Percentiles rank a stretch among this genome's conserved stretches.
phyloP scores from a whole-genome alignment of 2,888 invertebrate genomes.

The Xestoiulus laeticollis region DNA sequence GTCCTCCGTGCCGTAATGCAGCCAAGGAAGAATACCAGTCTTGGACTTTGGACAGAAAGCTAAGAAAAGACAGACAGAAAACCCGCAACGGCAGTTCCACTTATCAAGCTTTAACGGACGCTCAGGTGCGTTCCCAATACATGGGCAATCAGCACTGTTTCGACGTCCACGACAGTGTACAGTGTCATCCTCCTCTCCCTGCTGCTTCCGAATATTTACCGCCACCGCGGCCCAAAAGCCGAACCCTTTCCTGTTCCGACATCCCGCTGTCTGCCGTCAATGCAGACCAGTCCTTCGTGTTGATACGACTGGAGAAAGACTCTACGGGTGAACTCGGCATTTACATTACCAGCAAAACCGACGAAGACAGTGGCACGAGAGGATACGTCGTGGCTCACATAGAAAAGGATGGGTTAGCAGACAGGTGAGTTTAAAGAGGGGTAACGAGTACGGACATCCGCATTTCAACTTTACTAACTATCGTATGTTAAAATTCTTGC shows the following conservation, averaged over 20 bases:
- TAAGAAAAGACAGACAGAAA: conserved; percentile 48
- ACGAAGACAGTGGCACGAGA: conserved; percentile 53
- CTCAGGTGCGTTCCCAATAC: conserved; percentile 14
- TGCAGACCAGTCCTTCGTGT: conserved; percentile 36
- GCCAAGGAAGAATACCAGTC: conserved; percentile 41
- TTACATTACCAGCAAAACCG: conserved; percentile 73
- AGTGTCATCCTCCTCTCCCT: background rate
- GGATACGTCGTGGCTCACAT: conserved; percentile 63
- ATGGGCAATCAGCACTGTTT: background rate
- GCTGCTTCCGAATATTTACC: background rate
- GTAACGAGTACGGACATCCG: too few relatives aligned
- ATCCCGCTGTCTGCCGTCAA: conserved; percentile 23
- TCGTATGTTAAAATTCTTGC: conserved; percentile 53
- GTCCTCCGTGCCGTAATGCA: background rate
- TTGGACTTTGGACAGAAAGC: conserved; percentile 55
- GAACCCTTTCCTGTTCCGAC: conserved; percentile 49
- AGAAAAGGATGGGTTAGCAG: conserved; percentile 73
- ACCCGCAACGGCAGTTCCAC: conserved; percentile 57
- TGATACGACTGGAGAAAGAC: conserved; percentile 73
- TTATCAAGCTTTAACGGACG: conserved; percentile 51
- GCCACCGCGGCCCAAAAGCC: conserved; percentile 14
- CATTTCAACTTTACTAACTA: too few relatives aligned
- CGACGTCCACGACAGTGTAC: background rate
- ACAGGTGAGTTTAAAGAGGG: conserved; percentile 64
- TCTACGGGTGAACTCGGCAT: conserved; percentile 74